Evolutionary conservation across 2,797 vertebrate genomes (phyloP).

Genomic region (Eulemur albifrons): DNA sequence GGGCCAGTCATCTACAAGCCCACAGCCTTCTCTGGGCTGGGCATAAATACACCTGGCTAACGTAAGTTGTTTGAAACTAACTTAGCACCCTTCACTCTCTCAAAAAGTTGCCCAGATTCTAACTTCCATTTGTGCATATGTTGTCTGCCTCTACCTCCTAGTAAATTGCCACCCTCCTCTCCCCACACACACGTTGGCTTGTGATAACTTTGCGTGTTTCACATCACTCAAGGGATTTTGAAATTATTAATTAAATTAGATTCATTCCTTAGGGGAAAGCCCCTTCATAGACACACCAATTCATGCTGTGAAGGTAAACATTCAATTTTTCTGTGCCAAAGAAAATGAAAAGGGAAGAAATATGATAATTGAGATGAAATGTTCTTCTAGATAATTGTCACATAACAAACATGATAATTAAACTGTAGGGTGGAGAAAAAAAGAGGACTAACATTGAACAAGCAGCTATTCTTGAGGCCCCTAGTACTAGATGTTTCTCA

Average conservation of each 20-base stretch:
- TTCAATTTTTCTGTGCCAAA: constrained; percentile 45
- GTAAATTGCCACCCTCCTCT: background rate
- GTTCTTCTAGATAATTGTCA: constrained; percentile 34
- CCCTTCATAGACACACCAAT: background rate
- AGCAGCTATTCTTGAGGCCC: background rate
- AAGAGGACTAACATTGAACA: background rate
- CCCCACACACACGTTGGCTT: background rate
- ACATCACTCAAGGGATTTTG: constrained; percentile 33
- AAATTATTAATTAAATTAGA: constrained; percentile 67
- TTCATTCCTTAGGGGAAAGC: background rate
- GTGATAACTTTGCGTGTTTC: constrained; percentile 31
- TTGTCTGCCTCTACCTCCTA: background rate
- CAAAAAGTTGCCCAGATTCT: background rate
- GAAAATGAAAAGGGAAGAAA: constrained; percentile 53
- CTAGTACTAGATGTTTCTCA: background rate
- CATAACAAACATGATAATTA: constrained; percentile 23
- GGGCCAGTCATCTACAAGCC: background rate
- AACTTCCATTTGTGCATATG: background rate
- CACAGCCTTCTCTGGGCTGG: background rate
- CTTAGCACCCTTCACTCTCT: background rate
- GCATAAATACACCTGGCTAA: background rate
- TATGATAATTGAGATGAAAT: constrained; percentile 18
- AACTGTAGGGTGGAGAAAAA: background rate
- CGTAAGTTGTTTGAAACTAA: background rate
- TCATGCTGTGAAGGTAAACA: constrained; percentile 44